Conservation (phyloP, 2,113 vertebrate genomes). For the Cisticola juncidis region DNA sequence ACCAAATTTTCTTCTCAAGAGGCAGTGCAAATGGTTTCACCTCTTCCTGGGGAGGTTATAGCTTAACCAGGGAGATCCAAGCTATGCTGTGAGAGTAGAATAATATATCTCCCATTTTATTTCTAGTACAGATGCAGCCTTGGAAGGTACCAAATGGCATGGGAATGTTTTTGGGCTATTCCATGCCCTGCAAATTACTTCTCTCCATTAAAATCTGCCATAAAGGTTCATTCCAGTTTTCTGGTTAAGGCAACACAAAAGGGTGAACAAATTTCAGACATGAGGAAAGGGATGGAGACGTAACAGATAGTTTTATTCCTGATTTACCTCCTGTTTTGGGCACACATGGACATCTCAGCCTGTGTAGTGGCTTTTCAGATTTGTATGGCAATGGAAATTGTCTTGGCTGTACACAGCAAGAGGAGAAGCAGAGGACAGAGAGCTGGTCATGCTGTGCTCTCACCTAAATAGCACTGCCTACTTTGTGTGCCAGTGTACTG, state of each 20-base stretch:
- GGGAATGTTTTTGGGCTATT: neutral
- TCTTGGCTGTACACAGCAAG: neutral
- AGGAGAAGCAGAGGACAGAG: neutral
- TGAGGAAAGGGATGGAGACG: neutral
- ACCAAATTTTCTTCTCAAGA: neutral
- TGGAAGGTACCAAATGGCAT: neutral
- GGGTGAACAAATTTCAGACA: neutral
- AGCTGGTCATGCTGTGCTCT: neutral
- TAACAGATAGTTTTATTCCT: neutral
- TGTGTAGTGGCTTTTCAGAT: neutral
- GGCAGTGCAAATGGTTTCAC: neutral
- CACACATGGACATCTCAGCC: neutral
- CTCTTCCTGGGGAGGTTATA: neutral
- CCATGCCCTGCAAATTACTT: neutral
- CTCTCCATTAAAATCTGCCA: neutral
- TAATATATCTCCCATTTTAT: neutral
- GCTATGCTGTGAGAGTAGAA: neutral
- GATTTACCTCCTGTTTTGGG: neutral
- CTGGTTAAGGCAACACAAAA: neutral
- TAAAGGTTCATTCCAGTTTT: neutral
- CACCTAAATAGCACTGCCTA: neutral
- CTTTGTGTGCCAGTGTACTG: neutral
- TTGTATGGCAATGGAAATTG: neutral
- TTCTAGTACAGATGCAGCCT: neutral
- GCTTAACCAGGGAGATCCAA: neutral